phyloP scores from a whole-genome alignment of 2,113 vertebrate species.

The Polypterus bichir region DNA sequence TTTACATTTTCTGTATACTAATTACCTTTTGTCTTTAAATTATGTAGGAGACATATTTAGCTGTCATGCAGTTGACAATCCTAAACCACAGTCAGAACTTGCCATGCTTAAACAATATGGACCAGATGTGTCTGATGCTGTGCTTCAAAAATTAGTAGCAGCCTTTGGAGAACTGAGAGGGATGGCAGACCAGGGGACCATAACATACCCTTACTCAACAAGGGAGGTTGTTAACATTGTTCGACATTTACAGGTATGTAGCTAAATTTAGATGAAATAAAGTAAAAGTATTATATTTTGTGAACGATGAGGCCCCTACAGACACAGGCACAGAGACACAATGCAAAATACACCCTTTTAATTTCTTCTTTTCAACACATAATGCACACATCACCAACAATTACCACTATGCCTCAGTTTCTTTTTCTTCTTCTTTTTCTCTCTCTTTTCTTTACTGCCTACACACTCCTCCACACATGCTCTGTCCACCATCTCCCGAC shows the following conservation, averaged over 20 bases:
- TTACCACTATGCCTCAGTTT: no score
- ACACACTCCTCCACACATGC: no score
- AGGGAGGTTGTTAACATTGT: constrained; percentile 95
- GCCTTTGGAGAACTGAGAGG: constrained; percentile 85
- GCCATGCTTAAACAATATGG: constrained; percentile 88
- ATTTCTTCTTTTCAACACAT: no score
- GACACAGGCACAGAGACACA: no score
- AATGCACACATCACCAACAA: no score
- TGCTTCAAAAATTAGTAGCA: constrained; percentile 78
- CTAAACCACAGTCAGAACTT: constrained; percentile 76
- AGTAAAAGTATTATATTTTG: no score
- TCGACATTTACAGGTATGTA: constrained; percentile 82
- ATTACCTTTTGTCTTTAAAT: constrained; percentile 8
- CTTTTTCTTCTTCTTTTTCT: no score
- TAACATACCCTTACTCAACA: constrained; percentile 94
- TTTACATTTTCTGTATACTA: neutral
- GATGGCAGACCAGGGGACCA: constrained; percentile 88
- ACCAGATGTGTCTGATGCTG: constrained; percentile 63
- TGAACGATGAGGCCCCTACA: no score
- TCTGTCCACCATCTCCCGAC: no score
- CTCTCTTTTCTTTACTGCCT: no score
- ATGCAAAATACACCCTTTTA: no score
- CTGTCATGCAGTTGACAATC: constrained; percentile 94
- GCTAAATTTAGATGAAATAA: no score
- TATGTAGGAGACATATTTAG: constrained; percentile 86